Evolutionary conservation across 1,140 invertebrate genomes (phyloP).

Genomic region (Amyelois transitella): DNA sequence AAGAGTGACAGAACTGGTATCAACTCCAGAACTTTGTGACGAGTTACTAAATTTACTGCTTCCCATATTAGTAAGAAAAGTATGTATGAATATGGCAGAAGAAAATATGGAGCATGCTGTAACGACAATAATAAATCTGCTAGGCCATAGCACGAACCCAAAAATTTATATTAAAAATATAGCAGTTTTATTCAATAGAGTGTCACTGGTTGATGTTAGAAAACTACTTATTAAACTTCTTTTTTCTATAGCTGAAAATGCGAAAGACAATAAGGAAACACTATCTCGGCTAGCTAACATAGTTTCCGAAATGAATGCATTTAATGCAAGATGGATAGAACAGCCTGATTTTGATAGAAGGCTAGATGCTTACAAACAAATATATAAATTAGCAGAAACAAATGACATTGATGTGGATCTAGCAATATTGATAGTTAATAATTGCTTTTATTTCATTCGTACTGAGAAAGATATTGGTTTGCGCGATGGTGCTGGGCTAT

Average conservation of each 20-base stretch:
- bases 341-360: constrained; percentile 93
- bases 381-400: constrained; percentile 77
- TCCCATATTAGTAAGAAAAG: constrained; percentile 83
- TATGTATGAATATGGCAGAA: constrained; percentile 77
- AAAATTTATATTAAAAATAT: constrained; percentile 79
- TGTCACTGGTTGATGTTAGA: constrained; percentile 76
- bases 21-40: constrained; percentile 79
- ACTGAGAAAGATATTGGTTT: constrained; percentile 89
- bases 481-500: constrained; percentile 84
- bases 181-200: constrained; percentile 79
- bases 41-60: constrained; percentile 81
- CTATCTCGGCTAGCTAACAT: constrained; percentile 65
- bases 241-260: constrained; percentile 70
- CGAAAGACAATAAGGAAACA: constrained; percentile 50
- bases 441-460: constrained; percentile 86
- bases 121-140: constrained; percentile 82
- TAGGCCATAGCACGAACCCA: constrained; percentile 80
- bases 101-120: constrained; percentile 77
- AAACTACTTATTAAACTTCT: constrained; percentile 80
- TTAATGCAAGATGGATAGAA: constrained; percentile 88
- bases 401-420: constrained; percentile 78
- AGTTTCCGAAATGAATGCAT: constrained; percentile 87
- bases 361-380: constrained; percentile 81
- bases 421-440: constrained; percentile 84
- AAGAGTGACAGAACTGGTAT: constrained; percentile 83